Base-by-base conservation (phyloP, 1,140 invertebrate genomes). In the Ceratina japonica region DNA sequence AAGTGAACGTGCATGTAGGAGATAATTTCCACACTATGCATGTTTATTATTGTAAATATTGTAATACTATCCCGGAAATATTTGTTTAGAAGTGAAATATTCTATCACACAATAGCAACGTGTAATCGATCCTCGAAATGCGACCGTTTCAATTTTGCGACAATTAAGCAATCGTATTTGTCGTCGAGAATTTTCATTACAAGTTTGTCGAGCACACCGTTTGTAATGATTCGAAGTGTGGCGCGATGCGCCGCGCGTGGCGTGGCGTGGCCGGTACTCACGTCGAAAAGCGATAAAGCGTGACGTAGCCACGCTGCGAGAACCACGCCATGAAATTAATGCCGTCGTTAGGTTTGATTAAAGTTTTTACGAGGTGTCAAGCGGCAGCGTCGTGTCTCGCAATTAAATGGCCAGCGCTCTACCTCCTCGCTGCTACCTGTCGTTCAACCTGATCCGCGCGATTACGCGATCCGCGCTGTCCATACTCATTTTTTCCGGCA, bases 361-460 rank as follows among this genome's bases (percentile, higher is more conserved):
- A 89, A 88, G 64, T 84, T 89, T 89, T 88, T 88, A 89, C 70
- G 79, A 81, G 84, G 79, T 88, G 87, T 88, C 87, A 85, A 87
- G 83, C 77, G 75, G 22, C 58, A 65, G 79, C 76, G 68, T 81
- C 71, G 76, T 61, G 64, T 79, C 80, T 75, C 80, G 74, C 82
- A 82, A 89, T 89, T 89, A 87, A 86, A 83, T 62, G 77, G 72
- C 70, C 66, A 44, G 10, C 76, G 51, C 70, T 71, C 68, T 59
- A 62, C 59, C 65, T 73, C 22, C 24, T 15, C 58, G 54, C 16
- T 44, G 69, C 59, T 59, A 52, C 51, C 66, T 70, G 52, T 56
- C 61, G 37, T 72, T 69, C 72, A 66, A 69, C 72, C 70, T 61
- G 72, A 71, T 64, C 68, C 75, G 5, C 13, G 59, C 27, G 61